Conservation (phyloP, 1,140 invertebrate species). For the Stenopsyche tienmushanensis region DNA sequence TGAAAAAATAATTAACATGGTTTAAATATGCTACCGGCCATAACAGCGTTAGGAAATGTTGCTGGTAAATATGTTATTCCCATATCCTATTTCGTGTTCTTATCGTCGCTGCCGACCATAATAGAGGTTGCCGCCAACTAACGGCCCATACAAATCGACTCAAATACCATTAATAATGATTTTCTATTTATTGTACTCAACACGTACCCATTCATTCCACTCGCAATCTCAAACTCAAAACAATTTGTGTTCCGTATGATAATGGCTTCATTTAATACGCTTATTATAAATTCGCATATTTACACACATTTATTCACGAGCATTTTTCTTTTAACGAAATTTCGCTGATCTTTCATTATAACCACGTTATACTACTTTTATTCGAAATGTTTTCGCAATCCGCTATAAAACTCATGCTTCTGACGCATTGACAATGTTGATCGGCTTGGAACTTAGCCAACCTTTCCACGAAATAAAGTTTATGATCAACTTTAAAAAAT, state of each 20-base stretch:
- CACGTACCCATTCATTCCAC: not conserved
- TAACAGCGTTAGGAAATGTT: slow-evolving; percentile 39
- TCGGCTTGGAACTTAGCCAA: no score
- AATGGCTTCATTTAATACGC: not conserved
- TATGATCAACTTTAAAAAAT: no score
- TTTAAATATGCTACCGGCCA: slow-evolving; percentile 33
- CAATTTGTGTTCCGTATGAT: not conserved
- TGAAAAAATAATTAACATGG: slow-evolving; percentile 41
- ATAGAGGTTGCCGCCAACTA: not conserved
- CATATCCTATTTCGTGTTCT: slow-evolving; percentile 30
- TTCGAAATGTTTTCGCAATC: no score
- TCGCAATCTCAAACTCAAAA: no score
- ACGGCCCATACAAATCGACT: not conserved
- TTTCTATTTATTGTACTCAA: slow-evolving; percentile 17
- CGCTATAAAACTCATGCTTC: no score
- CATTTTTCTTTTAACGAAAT: no score
- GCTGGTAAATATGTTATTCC: slow-evolving; percentile 34
- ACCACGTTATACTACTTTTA: no score
- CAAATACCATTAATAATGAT: slow-evolving; percentile 9
- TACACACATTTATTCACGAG: not conserved
- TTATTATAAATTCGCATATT: not conserved
- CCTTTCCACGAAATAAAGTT: no score
- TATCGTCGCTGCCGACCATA: slow-evolving; percentile 3
- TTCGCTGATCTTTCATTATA: no score
- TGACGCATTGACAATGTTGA: no score